phyloP scores from a whole-genome alignment of 2,797 vertebrate genomes.

The Hoplostethus atlanticus region DNA sequence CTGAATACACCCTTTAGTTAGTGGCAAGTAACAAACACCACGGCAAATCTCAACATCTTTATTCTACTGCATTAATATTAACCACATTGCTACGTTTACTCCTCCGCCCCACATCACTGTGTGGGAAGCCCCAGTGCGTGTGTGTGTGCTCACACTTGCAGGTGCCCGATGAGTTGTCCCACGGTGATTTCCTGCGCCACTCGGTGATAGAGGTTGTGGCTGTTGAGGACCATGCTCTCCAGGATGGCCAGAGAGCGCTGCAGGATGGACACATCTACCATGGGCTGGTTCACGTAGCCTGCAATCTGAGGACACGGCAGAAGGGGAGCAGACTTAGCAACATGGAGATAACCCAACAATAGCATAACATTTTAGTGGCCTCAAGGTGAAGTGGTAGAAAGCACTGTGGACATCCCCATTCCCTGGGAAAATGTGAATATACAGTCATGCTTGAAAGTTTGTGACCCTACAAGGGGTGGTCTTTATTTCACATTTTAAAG shows the following conservation, averaged over 20 bases:
- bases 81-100: conserved; percentile 19
- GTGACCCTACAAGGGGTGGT: too few species aligned
- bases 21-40: too few species aligned
- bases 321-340: not conserved
- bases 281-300: conserved; percentile 96
- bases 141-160: conserved; percentile 98
- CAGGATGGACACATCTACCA: conserved; percentile 97
- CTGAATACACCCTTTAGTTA: conserved; percentile 28
- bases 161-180: conserved; percentile 97
- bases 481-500: too few species aligned
- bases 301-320: conserved; percentile 87
- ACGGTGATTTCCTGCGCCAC: conserved; percentile 98
- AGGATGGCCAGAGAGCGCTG: conserved; percentile 97
- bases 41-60: not conserved
- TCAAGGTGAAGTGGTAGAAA: not conserved
- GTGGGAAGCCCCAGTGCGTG: conserved; percentile 78
- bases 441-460: too few species aligned
- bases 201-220: conserved; percentile 96
- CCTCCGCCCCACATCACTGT: conserved; percentile 58
- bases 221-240: conserved; percentile 99
- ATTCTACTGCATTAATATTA: not conserved
- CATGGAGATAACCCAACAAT: not conserved
- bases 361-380: not conserved
- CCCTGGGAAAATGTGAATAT: not conserved
- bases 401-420: not conserved